Percentiles rank a stretch among this genome's conserved stretches.
phyloP scores from a whole-genome alignment of 1,140 invertebrate genomes.

The Ips nitidus region DNA sequence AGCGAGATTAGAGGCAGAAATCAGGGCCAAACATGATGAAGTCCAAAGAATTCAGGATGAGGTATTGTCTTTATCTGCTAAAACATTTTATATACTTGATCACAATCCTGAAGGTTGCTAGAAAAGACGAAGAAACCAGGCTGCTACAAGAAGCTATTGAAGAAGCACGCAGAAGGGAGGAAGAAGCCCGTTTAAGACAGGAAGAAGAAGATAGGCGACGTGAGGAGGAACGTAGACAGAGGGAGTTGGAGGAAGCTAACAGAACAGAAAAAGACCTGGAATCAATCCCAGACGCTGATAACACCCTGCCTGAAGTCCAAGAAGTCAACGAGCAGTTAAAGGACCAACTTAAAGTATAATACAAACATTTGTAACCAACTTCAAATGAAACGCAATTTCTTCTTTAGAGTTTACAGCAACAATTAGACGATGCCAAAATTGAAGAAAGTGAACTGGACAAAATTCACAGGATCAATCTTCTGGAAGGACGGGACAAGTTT shows the following conservation, averaged over 20 bases:
- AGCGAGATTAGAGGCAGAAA: conserved; percentile 86
- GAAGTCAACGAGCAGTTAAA: conserved; percentile 45
- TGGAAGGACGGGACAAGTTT: conserved; percentile 48
- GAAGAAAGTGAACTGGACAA: conserved; percentile 48
- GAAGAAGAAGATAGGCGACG: conserved; percentile 39
- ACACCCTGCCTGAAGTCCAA: conserved; percentile 44
- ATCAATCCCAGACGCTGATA: conserved; percentile 43
- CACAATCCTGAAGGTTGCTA: conserved; percentile 65
- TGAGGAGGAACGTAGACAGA: conserved; percentile 38
- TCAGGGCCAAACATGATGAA: conserved; percentile 82
- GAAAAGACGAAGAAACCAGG: conserved; percentile 86
- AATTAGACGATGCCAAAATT: conserved; percentile 41
- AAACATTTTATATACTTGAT: conserved; percentile 8
- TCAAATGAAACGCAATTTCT: no score
- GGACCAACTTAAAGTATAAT: conserved; percentile 45
- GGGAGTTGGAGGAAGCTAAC: conserved; percentile 27
- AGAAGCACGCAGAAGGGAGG: conserved; percentile 38
- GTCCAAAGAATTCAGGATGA: conserved; percentile 85
- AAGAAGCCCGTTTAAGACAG: conserved; percentile 27
- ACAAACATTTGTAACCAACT: neutral
- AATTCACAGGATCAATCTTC: conserved; percentile 49
- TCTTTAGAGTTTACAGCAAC: conserved; percentile 40
- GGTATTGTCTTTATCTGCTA: conserved; percentile 58
- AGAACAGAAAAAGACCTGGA: conserved; percentile 42
- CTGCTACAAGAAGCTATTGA: conserved; percentile 77